Conservation (phyloP, 2,113 vertebrate species). For the Thalassarche chlororhynchos region DNA sequence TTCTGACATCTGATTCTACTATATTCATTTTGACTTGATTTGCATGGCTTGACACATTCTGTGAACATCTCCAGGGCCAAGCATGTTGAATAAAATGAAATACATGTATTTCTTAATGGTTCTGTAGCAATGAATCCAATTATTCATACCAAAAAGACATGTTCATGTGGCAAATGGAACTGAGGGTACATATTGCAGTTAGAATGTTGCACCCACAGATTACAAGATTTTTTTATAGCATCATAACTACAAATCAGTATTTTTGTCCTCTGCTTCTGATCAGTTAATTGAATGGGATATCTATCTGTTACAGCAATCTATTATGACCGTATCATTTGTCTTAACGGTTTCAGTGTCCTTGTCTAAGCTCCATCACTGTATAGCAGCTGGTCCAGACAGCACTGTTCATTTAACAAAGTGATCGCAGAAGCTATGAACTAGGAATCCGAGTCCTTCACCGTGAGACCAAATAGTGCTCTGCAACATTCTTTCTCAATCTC, state of each 20-base stretch:
- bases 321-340: slow-evolving; percentile 54
- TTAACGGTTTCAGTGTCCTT: slow-evolving; percentile 55
- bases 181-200: slow-evolving; percentile 12
- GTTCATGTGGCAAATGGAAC: background rate
- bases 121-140: slow-evolving; percentile 14
- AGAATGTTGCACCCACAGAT: slow-evolving; percentile 10
- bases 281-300: slow-evolving; percentile 59
- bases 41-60: background rate
- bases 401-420: slow-evolving; percentile 60
- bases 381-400: slow-evolving; percentile 57
- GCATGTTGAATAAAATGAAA: background rate
- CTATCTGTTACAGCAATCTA: slow-evolving; percentile 38
- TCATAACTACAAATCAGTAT: slow-evolving; percentile 55
- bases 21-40: background rate
- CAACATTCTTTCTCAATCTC: background rate
- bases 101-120: background rate
- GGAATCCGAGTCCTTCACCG: background rate
- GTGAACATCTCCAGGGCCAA: background rate
- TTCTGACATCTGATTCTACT: background rate
- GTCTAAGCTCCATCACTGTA: slow-evolving; percentile 58
- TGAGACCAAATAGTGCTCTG: background rate
- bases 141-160: slow-evolving; percentile 45
- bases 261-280: slow-evolving; percentile 42
- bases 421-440: slow-evolving; percentile 18
- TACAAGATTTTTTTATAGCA: slow-evolving; percentile 58